These are phyloP conservation scores for Lepidonotus clava DNA, from an alignment of 2,888 invertebrate species.

Conservation along the genomic window DNA sequence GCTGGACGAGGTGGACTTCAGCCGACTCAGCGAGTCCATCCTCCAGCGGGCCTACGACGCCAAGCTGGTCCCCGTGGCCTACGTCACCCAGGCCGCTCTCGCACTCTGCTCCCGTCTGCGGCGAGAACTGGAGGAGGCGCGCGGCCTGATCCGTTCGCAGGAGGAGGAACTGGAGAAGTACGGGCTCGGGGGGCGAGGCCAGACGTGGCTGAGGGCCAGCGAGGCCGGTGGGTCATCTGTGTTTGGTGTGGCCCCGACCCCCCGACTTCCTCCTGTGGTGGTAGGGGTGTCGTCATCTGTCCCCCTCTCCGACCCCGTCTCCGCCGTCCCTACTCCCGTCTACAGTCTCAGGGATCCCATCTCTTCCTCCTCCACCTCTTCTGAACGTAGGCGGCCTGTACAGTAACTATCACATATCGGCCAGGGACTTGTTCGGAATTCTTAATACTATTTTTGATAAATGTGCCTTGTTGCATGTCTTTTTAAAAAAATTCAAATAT, in stretches of 20 bases:
- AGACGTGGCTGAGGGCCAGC: background rate
- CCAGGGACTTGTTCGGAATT: no score
- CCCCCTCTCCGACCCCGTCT: background rate
- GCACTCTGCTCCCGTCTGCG: conserved; percentile 73
- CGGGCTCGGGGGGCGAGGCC: conserved; percentile 52
- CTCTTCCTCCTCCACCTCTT: background rate
- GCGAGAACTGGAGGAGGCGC: conserved; percentile 72
- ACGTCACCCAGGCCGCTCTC: conserved; percentile 75
- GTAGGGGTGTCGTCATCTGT: no score
- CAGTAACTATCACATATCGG: conserved; percentile 9
- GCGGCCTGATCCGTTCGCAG: conserved; percentile 71
- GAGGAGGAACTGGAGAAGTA: conserved; percentile 69
- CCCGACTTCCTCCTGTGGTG: background rate
- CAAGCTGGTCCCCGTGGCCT: conserved; percentile 72
- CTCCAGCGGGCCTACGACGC: conserved; percentile 73
- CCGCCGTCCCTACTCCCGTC: background rate
- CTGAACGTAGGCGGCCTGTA: conserved; percentile 24
- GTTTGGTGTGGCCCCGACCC: background rate
- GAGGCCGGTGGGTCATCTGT: conserved; percentile 13
- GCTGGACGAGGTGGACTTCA: conserved; percentile 73
- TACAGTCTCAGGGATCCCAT: background rate
- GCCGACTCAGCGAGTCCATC: conserved; percentile 73
- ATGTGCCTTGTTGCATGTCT: no score
- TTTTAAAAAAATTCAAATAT: no score
- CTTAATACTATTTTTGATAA: no score